Base-by-base conservation (phyloP, 2,113 vertebrate genomes). In the Phasianus colchicus region DNA sequence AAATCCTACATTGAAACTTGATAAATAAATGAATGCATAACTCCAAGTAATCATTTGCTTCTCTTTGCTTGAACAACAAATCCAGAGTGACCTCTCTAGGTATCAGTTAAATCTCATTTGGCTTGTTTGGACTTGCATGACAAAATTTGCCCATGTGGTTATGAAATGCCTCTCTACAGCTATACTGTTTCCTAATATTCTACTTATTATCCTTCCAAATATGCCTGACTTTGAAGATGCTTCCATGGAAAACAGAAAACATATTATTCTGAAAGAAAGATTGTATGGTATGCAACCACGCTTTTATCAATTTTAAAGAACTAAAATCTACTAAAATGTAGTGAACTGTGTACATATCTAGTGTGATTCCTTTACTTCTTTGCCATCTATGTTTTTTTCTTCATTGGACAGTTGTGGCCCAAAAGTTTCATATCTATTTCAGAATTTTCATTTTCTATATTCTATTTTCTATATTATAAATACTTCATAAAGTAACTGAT, bases 151-250 rank as follows among this genome's bases (percentile, higher is more conserved):
- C 30, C 34, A 45, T 17, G 52, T 88, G 40, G 42, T 17, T 75
- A 43, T 45, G 78, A 34, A 24, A 25, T 57, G 34, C 92, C 52
- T 60, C 9, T 3, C 6, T 27, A 8, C 21, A 64, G 9, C 19
- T 71, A 13, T 38, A 71, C 52, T 30, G 14, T 82, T 88, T 48
- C 29, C 14, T 64, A 91, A 75, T 86, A 76, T 84, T 86, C 90
- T 32, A 71, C 76, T 89, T 90, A 74, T 89, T 93, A 54, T 4
- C 2, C 17, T 70, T 84, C 90, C 79, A 84, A 92, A 22, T 82
- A 25, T 80, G 64, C 94, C 74, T 90, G 78, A 82, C 42, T 91
- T 94, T 74, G 50, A 89, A 94, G 84, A 91, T 73, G 9, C 9
- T 96, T 20, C 60, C 48, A n/a, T 36, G 21, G 32, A 92, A 89